Evolutionary conservation across 2,888 invertebrate species (phyloP), one percentile per base, ranked within the genome.

Genomic region (Catocala fraxini): DNA sequence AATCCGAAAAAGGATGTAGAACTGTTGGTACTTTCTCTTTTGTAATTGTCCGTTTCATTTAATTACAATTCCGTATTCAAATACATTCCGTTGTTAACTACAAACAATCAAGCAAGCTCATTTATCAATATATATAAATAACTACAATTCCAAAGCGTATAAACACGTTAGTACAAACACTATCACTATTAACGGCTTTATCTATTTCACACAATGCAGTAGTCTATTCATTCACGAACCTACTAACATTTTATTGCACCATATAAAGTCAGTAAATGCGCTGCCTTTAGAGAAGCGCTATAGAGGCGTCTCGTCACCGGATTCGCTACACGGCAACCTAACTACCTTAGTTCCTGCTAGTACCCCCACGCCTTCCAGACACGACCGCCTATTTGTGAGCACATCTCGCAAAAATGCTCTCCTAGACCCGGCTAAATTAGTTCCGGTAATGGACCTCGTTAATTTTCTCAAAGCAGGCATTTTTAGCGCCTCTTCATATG

Each of bases 401-500:
- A 94, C 91, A 70, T 95, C 94, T 68, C 89, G 89, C n/a, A 95
- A 77, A 70, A 94, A 95, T 10, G 93, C 94, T 73, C 93, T 85
- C 57, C 94, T 89, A n/a, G 93, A 85, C 41, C 93, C 93, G n/a
- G 89, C 92, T 59, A 94, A 82, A 70, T 94, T 94, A 47, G 95
- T 95, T 34, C 95, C 96, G 0, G 95, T 95, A 54, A 96, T 93
- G 3, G 96, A 96, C 69, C 95, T 90, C 5, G 96, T 95, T 49
- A 96, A 85, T 71, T 94, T 93, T 45, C 95, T 92, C 11, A 96
- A 82, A 0, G 95, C 95, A 13, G 96, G 96, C 67, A 95, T 91
- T 77, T 95, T 95, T 41, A 96, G 87, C 0, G 96, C 96, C 76
- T 96, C 96, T 81, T 96, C 96, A 74, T 96, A 96, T 34, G 95